Evolutionary conservation across 1,140 invertebrate genomes (phyloP).

Genomic region (Aradophagus sp.): DNA sequence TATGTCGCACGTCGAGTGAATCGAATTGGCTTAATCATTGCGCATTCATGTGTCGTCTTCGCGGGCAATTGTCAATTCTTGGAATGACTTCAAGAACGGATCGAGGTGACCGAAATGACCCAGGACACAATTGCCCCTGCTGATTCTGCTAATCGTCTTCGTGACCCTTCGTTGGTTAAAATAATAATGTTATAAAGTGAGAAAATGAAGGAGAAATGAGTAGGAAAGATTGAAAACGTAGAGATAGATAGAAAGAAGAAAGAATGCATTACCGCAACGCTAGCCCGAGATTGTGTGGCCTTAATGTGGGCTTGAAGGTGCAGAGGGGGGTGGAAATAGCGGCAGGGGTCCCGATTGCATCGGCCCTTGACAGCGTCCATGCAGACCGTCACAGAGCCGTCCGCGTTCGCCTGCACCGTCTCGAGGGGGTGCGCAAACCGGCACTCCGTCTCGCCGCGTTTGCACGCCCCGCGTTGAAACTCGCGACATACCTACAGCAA

Average conservation of each 20-base stretch:
- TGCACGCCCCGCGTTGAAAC: constrained; percentile 97
- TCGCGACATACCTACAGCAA: constrained; percentile 96
- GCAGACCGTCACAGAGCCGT: constrained; percentile 98
- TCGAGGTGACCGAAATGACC: not conserved
- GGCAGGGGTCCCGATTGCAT: constrained; percentile 96
- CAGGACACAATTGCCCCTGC: not conserved
- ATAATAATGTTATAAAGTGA: too few relatives aligned
- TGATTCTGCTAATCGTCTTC: constrained; percentile 12
- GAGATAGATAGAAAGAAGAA: constrained; percentile 72
- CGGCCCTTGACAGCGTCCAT: constrained; percentile 98
- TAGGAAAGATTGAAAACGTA: constrained; percentile 65
- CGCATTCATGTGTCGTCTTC: constrained; percentile 2
- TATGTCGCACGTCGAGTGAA: not conserved
- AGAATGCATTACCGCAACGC: constrained; percentile 91
- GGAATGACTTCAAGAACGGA: not conserved
- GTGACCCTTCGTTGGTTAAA: constrained; percentile 10
- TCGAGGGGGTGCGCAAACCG: constrained; percentile 98
- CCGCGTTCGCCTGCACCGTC: constrained; percentile 92
- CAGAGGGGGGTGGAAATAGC: constrained; percentile 97
- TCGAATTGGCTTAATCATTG: not conserved
- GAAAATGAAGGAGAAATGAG: constrained; percentile 61
- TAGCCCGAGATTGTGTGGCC: constrained; percentile 94
- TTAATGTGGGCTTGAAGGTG: constrained; percentile 99
- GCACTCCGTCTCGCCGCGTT: constrained; percentile 95
- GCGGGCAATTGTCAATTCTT: not conserved